A percentile compares a stretch with the other conserved stretches of the same genome.
phyloP scores from a whole-genome alignment of 2,888 invertebrate species.

The Cenopis cana region DNA sequence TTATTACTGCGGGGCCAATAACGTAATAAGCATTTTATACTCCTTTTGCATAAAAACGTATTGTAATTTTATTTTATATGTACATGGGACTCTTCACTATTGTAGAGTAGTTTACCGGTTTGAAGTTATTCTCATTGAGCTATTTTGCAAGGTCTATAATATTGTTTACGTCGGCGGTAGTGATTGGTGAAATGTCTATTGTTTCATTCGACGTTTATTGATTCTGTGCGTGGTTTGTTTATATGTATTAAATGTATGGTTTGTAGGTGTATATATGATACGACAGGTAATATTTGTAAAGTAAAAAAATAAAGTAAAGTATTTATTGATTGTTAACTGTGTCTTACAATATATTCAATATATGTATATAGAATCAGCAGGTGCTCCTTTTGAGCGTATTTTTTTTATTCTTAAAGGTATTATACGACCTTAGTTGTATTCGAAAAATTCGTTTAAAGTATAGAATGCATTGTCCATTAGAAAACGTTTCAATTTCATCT shows the following conservation, averaged over 20 bases:
- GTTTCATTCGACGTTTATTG: background rate
- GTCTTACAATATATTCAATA: too few relatives aligned
- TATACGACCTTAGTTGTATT: too few relatives aligned
- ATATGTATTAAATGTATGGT: background rate
- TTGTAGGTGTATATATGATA: too few relatives aligned
- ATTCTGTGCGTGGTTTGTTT: background rate
- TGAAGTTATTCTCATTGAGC: slow-evolving; percentile 16
- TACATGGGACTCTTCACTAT: background rate
- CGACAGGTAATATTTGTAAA: too few relatives aligned
- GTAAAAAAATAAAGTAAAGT: too few relatives aligned
- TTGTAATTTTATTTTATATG: background rate
- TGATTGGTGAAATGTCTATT: slow-evolving; percentile 14
- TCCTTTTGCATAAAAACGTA: background rate
- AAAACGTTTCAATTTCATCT: too few relatives aligned
- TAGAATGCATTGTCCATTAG: too few relatives aligned
- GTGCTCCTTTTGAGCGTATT: too few relatives aligned
- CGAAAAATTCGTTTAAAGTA: too few relatives aligned
- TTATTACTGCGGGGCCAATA: slow-evolving; percentile 9
- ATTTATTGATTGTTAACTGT: too few relatives aligned
- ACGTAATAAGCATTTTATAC: slow-evolving; percentile 18
- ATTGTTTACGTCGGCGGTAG: background rate
- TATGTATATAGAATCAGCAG: too few relatives aligned
- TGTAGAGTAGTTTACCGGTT: slow-evolving; percentile 4
- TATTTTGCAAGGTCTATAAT: slow-evolving; percentile 15
- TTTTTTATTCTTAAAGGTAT: too few relatives aligned